Conservation (phyloP, 2,113 vertebrate species). For the Anolis carolinensis region DNA sequence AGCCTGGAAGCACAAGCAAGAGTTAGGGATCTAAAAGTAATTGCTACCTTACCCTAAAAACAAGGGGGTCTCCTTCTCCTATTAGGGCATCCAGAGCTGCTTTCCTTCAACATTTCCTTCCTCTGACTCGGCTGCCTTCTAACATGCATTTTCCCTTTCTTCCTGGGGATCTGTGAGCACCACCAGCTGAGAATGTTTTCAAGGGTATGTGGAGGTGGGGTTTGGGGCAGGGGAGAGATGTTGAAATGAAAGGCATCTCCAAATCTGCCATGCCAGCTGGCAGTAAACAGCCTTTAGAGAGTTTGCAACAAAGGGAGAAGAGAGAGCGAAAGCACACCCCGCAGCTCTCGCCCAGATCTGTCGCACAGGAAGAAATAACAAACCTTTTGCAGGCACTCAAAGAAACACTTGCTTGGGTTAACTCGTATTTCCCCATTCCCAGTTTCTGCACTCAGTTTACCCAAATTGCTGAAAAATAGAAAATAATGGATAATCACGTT, state of each 20-base stretch:
- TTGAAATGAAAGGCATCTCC: constrained; percentile 29
- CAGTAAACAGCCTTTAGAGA: constrained; percentile 26
- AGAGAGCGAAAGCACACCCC: background rate
- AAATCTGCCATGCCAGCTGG: background rate
- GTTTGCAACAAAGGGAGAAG: background rate
- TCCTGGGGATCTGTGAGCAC: constrained; percentile 16
- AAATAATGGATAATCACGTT: too few relatives aligned
- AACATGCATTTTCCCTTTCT: constrained; percentile 31
- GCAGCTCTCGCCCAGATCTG: background rate
- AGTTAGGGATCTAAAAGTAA: background rate
- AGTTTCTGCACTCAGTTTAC: background rate
- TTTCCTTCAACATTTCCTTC: constrained; percentile 30
- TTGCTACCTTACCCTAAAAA: background rate
- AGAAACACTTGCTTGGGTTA: background rate
- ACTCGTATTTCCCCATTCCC: background rate
- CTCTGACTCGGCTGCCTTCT: constrained; percentile 26
- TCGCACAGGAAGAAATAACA: constrained; percentile 15
- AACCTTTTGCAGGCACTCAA: background rate
- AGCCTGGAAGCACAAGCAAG: background rate
- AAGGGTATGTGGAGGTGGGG: background rate
- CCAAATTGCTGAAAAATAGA: background rate
- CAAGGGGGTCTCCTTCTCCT: background rate
- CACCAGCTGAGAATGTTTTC: constrained; percentile 29
- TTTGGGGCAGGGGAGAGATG: constrained; percentile 4
- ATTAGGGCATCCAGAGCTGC: constrained; percentile 1